phyloP scores from a whole-genome alignment of 2,113 vertebrate genomes.

The Chamaea fasciata region DNA sequence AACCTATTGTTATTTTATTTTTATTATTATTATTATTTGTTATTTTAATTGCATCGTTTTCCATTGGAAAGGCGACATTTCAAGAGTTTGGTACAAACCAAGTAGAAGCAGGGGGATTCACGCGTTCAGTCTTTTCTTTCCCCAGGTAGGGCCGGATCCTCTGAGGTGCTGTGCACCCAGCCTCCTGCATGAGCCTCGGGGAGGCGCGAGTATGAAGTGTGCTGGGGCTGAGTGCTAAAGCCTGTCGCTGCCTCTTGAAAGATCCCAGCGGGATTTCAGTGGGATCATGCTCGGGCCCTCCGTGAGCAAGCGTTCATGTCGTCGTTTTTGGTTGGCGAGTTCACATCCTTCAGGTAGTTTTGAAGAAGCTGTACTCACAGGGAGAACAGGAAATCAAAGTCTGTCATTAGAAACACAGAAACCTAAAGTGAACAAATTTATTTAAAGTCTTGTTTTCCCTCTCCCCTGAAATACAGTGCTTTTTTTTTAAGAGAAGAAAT shows the following conservation, averaged over 20 bases:
- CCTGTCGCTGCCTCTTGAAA: not conserved
- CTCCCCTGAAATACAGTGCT: conserved; percentile 20
- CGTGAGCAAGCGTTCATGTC: not conserved
- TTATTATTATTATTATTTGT: conserved; percentile 62
- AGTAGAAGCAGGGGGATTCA: conserved; percentile 18
- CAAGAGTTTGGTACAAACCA: conserved; percentile 74
- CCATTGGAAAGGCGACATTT: conserved; percentile 66
- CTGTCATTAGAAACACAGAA: not conserved
- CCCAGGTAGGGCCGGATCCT: conserved; percentile 43
- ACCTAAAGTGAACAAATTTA: conserved; percentile 41
- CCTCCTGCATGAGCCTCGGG: not conserved
- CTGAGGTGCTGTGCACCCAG: conserved; percentile 50
- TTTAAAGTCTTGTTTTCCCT: conserved; percentile 17
- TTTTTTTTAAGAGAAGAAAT: conserved; percentile 52
- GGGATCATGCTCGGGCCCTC: not conserved
- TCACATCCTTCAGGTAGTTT: conserved; percentile 48
- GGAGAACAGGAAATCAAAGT: conserved; percentile 44
- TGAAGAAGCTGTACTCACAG: conserved; percentile 21
- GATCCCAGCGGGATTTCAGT: not conserved
- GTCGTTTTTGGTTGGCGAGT: not conserved
- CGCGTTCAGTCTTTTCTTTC: conserved; percentile 43
- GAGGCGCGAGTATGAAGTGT: not conserved
- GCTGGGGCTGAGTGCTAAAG: not conserved
- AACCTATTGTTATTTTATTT: conserved; percentile 63
- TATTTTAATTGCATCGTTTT: conserved; percentile 63